Evolutionary conservation across 92 coral and sea anemone species (phyloP).

Genomic region (Hydrozoanthus gracilis): DNA sequence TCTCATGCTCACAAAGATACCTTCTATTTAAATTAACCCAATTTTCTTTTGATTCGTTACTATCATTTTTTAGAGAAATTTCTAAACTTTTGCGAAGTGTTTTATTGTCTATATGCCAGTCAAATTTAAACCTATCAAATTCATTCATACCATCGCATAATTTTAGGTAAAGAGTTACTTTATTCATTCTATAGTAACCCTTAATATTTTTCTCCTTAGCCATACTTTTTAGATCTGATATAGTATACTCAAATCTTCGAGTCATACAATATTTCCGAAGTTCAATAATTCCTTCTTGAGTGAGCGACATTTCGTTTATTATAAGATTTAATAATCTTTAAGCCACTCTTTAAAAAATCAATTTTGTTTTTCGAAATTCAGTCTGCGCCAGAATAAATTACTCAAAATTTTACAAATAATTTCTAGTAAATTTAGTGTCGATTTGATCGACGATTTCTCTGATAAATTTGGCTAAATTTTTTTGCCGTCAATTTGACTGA

Average conservation of each 20-base stretch:
- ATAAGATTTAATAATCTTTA: constrained; percentile 15
- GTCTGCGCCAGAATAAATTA: neutral
- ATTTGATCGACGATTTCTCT: neutral
- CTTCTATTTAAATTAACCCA: neutral
- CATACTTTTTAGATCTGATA: neutral
- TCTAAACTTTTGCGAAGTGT: neutral
- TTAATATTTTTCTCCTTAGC: neutral
- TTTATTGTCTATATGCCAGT: neutral
- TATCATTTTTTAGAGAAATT: constrained; percentile 16
- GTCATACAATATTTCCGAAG: neutral
- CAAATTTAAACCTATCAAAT: neutral
- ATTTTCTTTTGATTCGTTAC: constrained; percentile 1
- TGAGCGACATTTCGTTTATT: neutral
- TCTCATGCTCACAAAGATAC: constrained; percentile 26
- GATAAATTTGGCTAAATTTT: too few species aligned
- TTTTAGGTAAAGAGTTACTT: neutral
- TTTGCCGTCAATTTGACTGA: too few species aligned
- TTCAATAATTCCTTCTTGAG: neutral
- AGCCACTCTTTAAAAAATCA: constrained; percentile 2
- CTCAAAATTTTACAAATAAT: neutral
- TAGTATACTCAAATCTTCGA: neutral
- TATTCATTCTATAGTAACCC: neutral
- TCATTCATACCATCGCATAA: neutral
- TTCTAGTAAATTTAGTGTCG: neutral
- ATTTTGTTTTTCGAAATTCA: neutral